Conservation (phyloP, 2,888 invertebrate genomes). For the Oligia strigilis region DNA sequence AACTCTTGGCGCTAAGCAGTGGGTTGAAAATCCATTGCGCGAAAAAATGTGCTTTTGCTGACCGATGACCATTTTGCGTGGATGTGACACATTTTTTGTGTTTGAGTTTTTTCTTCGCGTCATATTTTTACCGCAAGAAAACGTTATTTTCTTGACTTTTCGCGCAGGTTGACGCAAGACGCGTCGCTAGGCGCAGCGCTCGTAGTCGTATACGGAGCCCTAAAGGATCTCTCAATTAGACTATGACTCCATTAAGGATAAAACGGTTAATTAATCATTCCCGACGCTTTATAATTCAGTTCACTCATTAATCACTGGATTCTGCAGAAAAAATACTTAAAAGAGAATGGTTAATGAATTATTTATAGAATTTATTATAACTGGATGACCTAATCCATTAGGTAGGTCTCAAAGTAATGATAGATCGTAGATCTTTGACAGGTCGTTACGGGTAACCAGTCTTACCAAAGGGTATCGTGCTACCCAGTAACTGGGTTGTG, state of each 20-base stretch:
- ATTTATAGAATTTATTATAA: conserved; percentile 25
- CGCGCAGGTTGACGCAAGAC: not conserved
- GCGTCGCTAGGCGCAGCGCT: not conserved
- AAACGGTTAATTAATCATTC: conserved; percentile 51
- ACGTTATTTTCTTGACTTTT: not conserved
- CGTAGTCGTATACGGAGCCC: not conserved
- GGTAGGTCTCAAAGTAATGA: not conserved
- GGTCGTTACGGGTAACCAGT: too few species aligned
- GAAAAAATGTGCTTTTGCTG: too few species aligned
- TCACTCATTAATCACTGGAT: conserved; percentile 39
- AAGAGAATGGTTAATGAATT: conserved; percentile 37
- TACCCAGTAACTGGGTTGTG: too few species aligned
- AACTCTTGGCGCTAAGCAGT: too few species aligned
- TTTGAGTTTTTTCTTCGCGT: not conserved
- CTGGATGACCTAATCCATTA: conserved; percentile 3
- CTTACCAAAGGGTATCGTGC: too few species aligned
- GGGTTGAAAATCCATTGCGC: too few species aligned
- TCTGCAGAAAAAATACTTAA: conserved; percentile 7
- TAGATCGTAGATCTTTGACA: too few species aligned
- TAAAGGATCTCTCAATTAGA: conserved; percentile 18
- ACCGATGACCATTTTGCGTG: too few species aligned
- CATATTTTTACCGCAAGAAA: not conserved
- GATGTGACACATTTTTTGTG: not conserved
- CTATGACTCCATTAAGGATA: conserved; percentile 32
- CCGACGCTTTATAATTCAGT: conserved; percentile 26